These are phyloP conservation scores for Lemur catta DNA, from an alignment of 2,797 vertebrate genomes.

Conservation along the genomic window DNA sequence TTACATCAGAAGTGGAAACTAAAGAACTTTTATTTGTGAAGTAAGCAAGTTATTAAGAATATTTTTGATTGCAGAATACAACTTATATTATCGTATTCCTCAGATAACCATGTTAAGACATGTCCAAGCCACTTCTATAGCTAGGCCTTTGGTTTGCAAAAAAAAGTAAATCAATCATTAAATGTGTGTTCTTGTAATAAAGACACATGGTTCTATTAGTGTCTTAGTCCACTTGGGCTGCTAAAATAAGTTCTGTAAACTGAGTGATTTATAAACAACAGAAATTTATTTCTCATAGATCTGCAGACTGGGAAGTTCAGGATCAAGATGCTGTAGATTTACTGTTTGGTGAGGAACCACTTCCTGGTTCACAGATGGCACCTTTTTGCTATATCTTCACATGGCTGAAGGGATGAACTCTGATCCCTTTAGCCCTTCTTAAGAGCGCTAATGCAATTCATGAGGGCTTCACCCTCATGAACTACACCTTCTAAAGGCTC, in stretches of 20 bases:
- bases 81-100: neutral
- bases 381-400: neutral
- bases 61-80: constrained; percentile 12
- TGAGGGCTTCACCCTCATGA: neutral
- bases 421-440: neutral
- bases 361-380: neutral
- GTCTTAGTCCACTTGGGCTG: neutral
- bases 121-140: neutral
- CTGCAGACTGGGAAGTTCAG: neutral
- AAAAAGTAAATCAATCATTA: neutral
- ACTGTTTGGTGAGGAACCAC: too few relatives aligned
- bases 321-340: neutral
- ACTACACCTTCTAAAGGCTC: neutral
- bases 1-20: constrained; percentile 12
- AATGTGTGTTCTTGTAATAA: neutral
- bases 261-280: neutral
- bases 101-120: neutral
- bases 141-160: neutral
- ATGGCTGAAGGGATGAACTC: neutral
- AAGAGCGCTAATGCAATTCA: neutral
- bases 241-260: neutral
- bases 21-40: constrained; percentile 29
- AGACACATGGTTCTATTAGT: neutral
- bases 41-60: neutral
- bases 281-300: neutral